Evolutionary conservation across 2,888 invertebrate species (phyloP), one percentile per base, ranked within the genome.

Genomic region (Halictus quadricinctus): DNA sequence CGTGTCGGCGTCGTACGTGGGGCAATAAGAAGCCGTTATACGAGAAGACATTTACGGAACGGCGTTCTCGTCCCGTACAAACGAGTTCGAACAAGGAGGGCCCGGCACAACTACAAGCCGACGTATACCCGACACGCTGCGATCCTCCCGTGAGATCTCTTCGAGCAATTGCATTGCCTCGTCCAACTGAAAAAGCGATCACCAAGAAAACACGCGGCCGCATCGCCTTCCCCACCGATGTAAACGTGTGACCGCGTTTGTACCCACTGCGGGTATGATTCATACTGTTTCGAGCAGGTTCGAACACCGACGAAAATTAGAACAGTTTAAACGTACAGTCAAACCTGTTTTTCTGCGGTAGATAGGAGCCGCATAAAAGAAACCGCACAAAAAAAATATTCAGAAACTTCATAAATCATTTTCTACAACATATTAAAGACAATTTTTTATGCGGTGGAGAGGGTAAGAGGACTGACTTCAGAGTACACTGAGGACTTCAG

Each of bases 21-120:
- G 85, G 87, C 86, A 89, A 90, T 89, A 90, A 89, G 89, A 89
- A 88, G 86, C 84, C 82, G 85, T 89, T 88, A 85, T 88, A 87
- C 86, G 81, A 84, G 86, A 88, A 83, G 88, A 88, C 91, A 89
- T 88, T 91, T 88, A 85, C 85, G 88, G 87, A 88, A 90, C 86
- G 80, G 84, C 81, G 72, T 84, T 77, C 76, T 70, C 76, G 64
- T 76, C 82, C 64, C 70, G 85, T 83, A 84, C 70, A 77, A 84
- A 90, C 83, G 81, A 81, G 81, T 78, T 70, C 74, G 84, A 86
- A 78, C 70, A 82, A 88, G 72, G 70, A 76, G 41, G 73, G n/a
- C 87, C 79, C 66, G 66, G 43, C 60, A 70, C 79, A 64, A 36
- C 73, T 79, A 41, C 77, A 58, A 70, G 60, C 64, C 69, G 77